phyloP scores from a whole-genome alignment of 2,797 vertebrate genomes.

The Eupleurogrammus muticus region DNA sequence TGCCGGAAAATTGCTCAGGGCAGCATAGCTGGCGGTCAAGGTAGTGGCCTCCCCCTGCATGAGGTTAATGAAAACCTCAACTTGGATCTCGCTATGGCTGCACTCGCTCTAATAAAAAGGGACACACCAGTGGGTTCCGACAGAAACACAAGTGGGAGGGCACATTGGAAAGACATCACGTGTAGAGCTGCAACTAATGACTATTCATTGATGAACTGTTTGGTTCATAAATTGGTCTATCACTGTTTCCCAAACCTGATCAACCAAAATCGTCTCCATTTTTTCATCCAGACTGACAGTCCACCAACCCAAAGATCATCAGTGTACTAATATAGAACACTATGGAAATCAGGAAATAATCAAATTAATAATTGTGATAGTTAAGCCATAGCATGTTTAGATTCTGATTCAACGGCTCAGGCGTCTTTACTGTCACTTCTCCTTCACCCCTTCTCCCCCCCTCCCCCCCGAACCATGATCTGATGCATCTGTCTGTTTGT shows the following conservation, averaged over 20 bases:
- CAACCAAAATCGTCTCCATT: too few relatives aligned
- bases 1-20: constrained; percentile 17
- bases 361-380: too few relatives aligned
- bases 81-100: constrained; percentile 13
- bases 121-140: constrained; percentile 1
- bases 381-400: neutral
- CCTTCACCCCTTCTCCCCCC: constrained; percentile 40
- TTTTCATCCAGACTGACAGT: too few relatives aligned
- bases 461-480: constrained; percentile 53
- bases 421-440: constrained; percentile 25
- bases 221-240: too few relatives aligned
- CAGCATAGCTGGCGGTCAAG: constrained; percentile 8
- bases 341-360: too few relatives aligned
- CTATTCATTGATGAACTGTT: too few relatives aligned
- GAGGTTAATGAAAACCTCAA: constrained; percentile 54
- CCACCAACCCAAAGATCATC: too few relatives aligned
- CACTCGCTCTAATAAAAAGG: constrained; percentile 43
- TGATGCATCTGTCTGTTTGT: constrained; percentile 71
- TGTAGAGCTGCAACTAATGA: neutral
- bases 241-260: too few relatives aligned
- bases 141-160: neutral
- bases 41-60: constrained; percentile 26
- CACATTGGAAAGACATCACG: neutral
- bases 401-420: neutral
- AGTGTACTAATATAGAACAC: too few relatives aligned